Evolutionary conservation across 2,888 invertebrate species (phyloP).

Genomic region (Protonemura montana): DNA sequence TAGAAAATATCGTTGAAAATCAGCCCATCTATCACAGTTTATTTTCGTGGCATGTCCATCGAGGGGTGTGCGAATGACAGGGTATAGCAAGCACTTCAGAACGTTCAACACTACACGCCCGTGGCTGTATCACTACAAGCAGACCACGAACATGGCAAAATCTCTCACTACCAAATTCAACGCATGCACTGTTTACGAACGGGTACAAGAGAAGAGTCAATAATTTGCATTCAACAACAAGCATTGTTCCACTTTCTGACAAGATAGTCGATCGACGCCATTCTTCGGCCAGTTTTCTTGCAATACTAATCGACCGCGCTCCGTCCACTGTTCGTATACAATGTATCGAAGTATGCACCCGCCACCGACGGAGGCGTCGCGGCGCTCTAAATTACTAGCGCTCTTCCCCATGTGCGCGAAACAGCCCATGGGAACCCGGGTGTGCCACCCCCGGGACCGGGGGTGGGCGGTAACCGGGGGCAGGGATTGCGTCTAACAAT

Average conservation of each 20-base stretch:
- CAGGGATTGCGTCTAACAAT: slow-evolving; percentile 41
- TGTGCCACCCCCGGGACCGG: slow-evolving; percentile 21
- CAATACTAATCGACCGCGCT: not conserved
- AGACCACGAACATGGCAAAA: not conserved
- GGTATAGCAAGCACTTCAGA: not conserved
- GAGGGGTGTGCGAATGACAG: not conserved
- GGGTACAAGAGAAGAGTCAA: not conserved
- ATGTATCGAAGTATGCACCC: not conserved
- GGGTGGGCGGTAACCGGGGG: slow-evolving; percentile 9
- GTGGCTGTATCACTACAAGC: too few relatives aligned
- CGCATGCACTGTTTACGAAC: not conserved
- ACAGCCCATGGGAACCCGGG: not conserved
- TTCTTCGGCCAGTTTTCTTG: not conserved
- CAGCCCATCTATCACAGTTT: not conserved
- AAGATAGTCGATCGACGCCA: not conserved
- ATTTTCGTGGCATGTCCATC: not conserved
- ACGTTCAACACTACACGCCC: too few relatives aligned
- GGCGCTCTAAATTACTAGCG: not conserved
- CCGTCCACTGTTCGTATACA: not conserved
- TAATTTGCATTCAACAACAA: not conserved
- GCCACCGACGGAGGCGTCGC: not conserved
- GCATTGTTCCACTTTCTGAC: not conserved
- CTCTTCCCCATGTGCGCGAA: not conserved
- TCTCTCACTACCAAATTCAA: not conserved
- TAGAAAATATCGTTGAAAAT: not conserved